Evolutionary conservation across 2,888 invertebrate genomes (phyloP).

Genomic region (Seladonia tumulorum): DNA sequence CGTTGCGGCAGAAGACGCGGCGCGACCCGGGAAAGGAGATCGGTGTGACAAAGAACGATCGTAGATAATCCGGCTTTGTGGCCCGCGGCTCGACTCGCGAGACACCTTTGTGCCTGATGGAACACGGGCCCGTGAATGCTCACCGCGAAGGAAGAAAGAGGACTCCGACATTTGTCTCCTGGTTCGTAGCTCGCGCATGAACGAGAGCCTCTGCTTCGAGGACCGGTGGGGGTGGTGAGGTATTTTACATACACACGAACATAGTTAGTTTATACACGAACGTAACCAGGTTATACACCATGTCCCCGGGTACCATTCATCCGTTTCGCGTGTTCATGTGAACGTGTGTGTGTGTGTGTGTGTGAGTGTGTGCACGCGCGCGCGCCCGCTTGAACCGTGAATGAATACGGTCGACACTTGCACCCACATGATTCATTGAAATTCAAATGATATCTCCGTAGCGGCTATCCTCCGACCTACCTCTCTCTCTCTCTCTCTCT

Average conservation of each 20-base stretch:
- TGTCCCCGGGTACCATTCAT: background rate
- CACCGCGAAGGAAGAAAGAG: slow-evolving; percentile 37
- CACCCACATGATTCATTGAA: slow-evolving; percentile 83
- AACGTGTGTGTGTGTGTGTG: background rate
- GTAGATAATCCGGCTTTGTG: slow-evolving; percentile 75
- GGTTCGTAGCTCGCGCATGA: slow-evolving; percentile 51
- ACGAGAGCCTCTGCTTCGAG: slow-evolving; percentile 13
- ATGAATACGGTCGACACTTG: slow-evolving; percentile 78
- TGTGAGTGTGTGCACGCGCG: background rate
- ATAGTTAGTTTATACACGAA: background rate
- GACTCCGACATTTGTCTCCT: slow-evolving; percentile 67
- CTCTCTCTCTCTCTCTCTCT: slow-evolving; percentile 7
- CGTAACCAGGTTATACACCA: background rate
- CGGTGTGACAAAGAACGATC: slow-evolving; percentile 72
- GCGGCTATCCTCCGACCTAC: slow-evolving; percentile 23
- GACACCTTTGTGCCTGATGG: slow-evolving; percentile 61
- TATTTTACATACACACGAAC: slow-evolving; percentile 59
- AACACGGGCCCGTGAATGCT: slow-evolving; percentile 45
- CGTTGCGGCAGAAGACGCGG: background rate
- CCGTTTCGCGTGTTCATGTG: background rate
- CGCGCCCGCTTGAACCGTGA: slow-evolving; percentile 58
- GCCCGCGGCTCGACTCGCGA: slow-evolving; percentile 47
- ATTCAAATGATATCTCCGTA: slow-evolving; percentile 79
- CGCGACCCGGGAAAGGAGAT: slow-evolving; percentile 65
- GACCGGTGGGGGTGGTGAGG: slow-evolving; percentile 13